Base-by-base conservation (phyloP, 2,797 vertebrate genomes). In the Gadopsis bispinosus region DNA sequence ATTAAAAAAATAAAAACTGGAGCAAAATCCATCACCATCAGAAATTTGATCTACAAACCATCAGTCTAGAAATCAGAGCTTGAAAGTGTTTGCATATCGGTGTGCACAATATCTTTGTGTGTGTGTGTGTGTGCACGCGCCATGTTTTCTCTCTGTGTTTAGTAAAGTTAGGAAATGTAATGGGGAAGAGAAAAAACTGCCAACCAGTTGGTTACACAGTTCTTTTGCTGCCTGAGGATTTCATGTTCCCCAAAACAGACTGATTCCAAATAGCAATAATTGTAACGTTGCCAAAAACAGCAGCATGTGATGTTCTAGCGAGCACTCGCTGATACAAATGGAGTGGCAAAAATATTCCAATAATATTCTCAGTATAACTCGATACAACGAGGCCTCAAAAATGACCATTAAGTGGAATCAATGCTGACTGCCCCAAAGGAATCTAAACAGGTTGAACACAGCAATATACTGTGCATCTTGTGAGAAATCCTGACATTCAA, bases 401-500 rank as follows among this genome's bases (percentile, higher is more conserved):
- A 62, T 58, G 7, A 47, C 35, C 41, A 68, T 63, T 10, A 20
- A 35, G 22, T 48, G 58, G 7, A 51, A 59, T 33, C 51, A 66
- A 56, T 53, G 41, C 50, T 69, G 37, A 83, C 35, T 31, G 48
- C 60, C 59, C 41, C 37, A 45, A n/a, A 71, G 74, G 53, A 73
- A 80, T 77, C 51, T 51, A 60, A 81, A 71, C 66, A 47, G 81
- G 59, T 75, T 75, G 87, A 75, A 81, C 22, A 62, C 13, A 84
- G 56, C 26, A 65, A 61, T 63, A 73, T 73, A 68, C 73, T 76
- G 58, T 74, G 53, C 31, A 72, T 83, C 73, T 75, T 75, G 80
- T 75, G 56, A 55, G 75, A 87, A 81, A 79, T 75, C 70, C 58
- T 79, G 80, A 77, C 78, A 80, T 76, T 74, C 75, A 91, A 20